These are phyloP conservation scores for Paratrypauchen microcephalus DNA, from an alignment of 2,797 vertebrate species.

Conservation along the genomic window DNA sequence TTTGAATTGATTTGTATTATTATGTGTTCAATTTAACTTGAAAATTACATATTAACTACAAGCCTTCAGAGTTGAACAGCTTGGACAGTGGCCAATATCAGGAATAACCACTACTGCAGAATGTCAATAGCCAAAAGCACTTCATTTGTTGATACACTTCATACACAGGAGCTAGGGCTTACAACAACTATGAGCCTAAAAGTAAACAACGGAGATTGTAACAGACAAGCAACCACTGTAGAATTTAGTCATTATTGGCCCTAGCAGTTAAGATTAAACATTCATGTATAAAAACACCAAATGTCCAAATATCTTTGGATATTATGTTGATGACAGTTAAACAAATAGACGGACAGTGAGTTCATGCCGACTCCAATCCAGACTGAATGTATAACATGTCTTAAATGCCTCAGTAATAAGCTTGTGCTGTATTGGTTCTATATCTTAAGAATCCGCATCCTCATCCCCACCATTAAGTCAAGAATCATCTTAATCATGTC, in stretches of 20 bases:
- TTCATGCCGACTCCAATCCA: not conserved
- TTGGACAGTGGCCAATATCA: not conserved
- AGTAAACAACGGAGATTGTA: not conserved
- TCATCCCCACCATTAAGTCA: slow-evolving; percentile 60
- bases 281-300: not conserved
- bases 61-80: not conserved
- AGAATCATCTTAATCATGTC: slow-evolving; percentile 58
- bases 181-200: not conserved
- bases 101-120: not conserved
- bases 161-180: not conserved
- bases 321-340: not conserved
- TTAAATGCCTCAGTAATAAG: slow-evolving; percentile 38
- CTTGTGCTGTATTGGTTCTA: slow-evolving; percentile 47
- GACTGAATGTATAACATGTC: not conserved
- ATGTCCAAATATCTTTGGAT: not conserved
- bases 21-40: not conserved
- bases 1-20: not conserved
- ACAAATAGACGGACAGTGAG: not conserved
- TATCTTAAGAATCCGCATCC: slow-evolving; percentile 57
- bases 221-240: not conserved
- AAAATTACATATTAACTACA: not conserved
- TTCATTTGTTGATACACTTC: not conserved
- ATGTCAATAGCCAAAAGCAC: slow-evolving; percentile 9
- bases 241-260: not conserved
- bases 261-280: not conserved